Conservation (phyloP, 2,113 vertebrate species). For the Xiphorhynchus elegans region DNA sequence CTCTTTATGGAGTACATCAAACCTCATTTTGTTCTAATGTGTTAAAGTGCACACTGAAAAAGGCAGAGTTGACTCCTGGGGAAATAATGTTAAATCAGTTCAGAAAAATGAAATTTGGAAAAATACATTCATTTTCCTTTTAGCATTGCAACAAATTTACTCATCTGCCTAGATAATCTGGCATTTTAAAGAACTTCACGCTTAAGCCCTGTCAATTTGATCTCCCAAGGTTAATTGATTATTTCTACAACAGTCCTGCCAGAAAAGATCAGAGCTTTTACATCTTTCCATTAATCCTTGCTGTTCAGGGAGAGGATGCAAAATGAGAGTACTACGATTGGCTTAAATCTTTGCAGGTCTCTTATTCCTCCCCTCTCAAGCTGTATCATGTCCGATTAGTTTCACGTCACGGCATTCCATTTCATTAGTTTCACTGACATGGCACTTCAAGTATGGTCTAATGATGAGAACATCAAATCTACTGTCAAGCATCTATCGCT, state of each 20-base stretch:
- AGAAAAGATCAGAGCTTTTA: slow-evolving; percentile 72
- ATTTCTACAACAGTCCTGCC: slow-evolving; percentile 77
- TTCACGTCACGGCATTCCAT: slow-evolving; percentile 4
- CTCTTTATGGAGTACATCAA: slow-evolving; percentile 59
- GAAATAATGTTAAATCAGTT: slow-evolving; percentile 72
- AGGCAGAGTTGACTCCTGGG: slow-evolving; percentile 70
- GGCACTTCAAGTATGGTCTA: slow-evolving; percentile 19
- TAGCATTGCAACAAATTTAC: slow-evolving; percentile 58
- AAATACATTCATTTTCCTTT: slow-evolving; percentile 68
- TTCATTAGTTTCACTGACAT: slow-evolving; percentile 48
- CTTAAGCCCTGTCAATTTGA: slow-evolving; percentile 74
- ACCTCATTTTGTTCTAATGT: slow-evolving; percentile 67
- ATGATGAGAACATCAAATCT: slow-evolving; percentile 10
- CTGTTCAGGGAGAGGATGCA: slow-evolving; percentile 63
- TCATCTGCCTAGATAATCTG: slow-evolving; percentile 74
- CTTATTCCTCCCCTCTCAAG: background rate
- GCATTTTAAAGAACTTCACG: slow-evolving; percentile 74
- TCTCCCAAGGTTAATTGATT: slow-evolving; percentile 82
- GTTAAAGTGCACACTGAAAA: slow-evolving; percentile 66
- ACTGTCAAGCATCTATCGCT: background rate
- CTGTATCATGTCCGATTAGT: slow-evolving; percentile 54
- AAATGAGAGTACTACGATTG: background rate
- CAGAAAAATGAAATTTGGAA: slow-evolving; percentile 68
- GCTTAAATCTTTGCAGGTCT: slow-evolving; percentile 46
- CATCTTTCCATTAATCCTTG: slow-evolving; percentile 74